These are phyloP conservation scores for Encarsia formosa DNA, from an alignment of 2,888 invertebrate species.

Conservation along the genomic window DNA sequence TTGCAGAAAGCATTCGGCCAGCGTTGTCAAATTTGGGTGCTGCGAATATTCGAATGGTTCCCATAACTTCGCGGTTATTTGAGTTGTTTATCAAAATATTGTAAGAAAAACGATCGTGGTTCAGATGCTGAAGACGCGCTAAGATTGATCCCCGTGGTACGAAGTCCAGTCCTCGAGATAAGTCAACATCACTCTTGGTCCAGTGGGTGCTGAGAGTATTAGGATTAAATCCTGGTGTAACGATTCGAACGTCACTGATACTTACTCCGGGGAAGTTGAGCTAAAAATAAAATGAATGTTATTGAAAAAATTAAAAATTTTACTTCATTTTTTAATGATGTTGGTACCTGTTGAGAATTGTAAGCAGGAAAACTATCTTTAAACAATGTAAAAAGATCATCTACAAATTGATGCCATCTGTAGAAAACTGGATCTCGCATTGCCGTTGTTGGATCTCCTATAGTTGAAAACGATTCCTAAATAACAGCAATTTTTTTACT, in stretches of 20 bases:
- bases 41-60: conserved; percentile 68
- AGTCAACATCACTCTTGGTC: conserved; percentile 74
- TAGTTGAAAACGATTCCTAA: conserved; percentile 74
- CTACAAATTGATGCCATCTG: conserved; percentile 76
- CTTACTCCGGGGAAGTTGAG: conserved; percentile 63
- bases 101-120: conserved; percentile 69
- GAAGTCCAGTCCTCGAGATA: conserved; percentile 79
- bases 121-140: conserved; percentile 73
- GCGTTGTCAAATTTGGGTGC: conserved; percentile 65
- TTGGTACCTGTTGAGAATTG: conserved; percentile 56
- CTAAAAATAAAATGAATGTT: conserved; percentile 48
- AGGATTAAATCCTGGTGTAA: conserved; percentile 6
- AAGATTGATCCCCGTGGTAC: conserved; percentile 70
- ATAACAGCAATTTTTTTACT: too few species aligned
- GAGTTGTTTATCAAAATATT: conserved; percentile 60
- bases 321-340: neutral
- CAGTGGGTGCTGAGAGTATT: conserved; percentile 64
- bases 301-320: neutral
- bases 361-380: conserved; percentile 71
- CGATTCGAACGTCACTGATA: conserved; percentile 54
- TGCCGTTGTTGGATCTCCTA: conserved; percentile 78
- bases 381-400: conserved; percentile 72
- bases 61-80: conserved; percentile 39
- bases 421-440: conserved; percentile 86
- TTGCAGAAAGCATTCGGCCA: conserved; percentile 59